These are phyloP conservation scores for Bombus breviceps DNA, from an alignment of 1,140 invertebrate genomes.

Conservation along the genomic window DNA sequence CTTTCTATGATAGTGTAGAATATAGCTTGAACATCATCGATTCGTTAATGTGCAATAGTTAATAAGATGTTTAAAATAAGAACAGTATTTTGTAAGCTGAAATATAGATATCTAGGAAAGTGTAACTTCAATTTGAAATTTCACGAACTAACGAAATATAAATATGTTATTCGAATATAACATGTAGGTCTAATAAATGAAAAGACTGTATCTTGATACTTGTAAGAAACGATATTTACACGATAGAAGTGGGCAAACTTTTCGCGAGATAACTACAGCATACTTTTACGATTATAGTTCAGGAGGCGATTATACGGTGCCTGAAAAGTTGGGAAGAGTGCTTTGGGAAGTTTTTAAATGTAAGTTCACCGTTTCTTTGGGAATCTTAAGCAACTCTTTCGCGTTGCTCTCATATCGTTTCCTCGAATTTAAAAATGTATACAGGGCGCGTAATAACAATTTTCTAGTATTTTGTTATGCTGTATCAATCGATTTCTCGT, in stretches of 20 bases:
- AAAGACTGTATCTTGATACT: too few species aligned
- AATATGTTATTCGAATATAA: background rate
- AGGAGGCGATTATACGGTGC: constrained; percentile 22
- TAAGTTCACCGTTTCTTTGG: constrained; percentile 29
- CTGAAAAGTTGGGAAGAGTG: constrained; percentile 31
- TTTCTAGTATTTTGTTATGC: too few species aligned
- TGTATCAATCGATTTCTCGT: too few species aligned
- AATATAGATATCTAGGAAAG: background rate
- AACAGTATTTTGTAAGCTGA: background rate
- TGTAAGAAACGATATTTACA: background rate
- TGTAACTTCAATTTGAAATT: background rate
- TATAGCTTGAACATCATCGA: background rate
- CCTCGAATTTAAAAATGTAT: background rate
- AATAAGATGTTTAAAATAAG: background rate
- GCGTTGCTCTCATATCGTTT: background rate
- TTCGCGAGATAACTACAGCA: background rate
- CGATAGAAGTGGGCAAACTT: background rate
- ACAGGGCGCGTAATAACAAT: background rate
- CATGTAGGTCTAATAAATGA: background rate
- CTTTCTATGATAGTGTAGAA: background rate
- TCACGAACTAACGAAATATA: background rate
- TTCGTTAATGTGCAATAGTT: background rate
- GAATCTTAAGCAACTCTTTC: constrained; percentile 28
- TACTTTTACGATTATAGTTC: constrained; percentile 33
- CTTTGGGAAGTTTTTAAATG: constrained; percentile 41